Percentiles rank a stretch among this genome's conserved stretches.
Evolutionary conservation across 1,140 invertebrate genomes (phyloP).

Genomic region (Cepaea nemoralis): DNA sequence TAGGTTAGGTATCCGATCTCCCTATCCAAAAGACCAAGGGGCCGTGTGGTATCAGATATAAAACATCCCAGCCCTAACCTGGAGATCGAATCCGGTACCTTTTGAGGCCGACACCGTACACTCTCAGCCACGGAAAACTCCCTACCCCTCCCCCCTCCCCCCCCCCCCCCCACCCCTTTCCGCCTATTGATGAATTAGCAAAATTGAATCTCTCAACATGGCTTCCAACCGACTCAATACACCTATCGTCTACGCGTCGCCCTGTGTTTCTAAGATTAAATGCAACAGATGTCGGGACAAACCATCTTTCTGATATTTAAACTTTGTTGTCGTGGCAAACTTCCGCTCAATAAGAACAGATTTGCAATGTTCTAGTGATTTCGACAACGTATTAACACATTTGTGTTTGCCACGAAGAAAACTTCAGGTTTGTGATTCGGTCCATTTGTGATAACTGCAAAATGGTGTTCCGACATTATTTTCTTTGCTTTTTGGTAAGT

Average conservation of each 20-base stretch:
- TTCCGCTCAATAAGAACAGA: constrained; percentile 3
- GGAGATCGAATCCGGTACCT: no score
- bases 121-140: no score
- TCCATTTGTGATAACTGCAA: not conserved
- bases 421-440: not conserved
- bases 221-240: not conserved
- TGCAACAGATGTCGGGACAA: not conserved
- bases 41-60: no score
- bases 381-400: not conserved
- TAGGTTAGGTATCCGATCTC: no score
- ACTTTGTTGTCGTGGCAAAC: not conserved
- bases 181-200: no score
- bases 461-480: not conserved
- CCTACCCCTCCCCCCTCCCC: no score
- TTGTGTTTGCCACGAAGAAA: not conserved
- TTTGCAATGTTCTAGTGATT: not conserved
- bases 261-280: not conserved
- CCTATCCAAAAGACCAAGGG: no score
- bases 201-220: not conserved
- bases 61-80: no score
- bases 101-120: no score
- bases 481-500: not conserved
- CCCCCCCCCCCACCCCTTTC: no score
- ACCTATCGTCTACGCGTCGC: not conserved
- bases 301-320: not conserved